Evolutionary conservation across 2,888 invertebrate genomes (phyloP), one percentile per base, ranked within the genome.

Genomic region (Macrophya alboannulata): DNA sequence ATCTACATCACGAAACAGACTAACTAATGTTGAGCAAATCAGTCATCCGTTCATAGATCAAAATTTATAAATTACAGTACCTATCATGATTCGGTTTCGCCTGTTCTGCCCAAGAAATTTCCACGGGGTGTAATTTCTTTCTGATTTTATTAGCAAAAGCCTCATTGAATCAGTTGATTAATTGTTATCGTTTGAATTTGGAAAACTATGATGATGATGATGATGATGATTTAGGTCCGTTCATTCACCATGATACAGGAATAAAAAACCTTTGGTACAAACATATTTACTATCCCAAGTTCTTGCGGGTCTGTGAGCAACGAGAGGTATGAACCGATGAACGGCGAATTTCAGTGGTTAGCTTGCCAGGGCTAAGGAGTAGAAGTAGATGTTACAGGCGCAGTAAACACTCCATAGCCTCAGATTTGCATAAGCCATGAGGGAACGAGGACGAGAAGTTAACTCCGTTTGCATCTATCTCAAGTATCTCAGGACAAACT

Each of bases 321-420:
- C 21, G 17, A 37, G 15, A 68, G 12, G 37, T 37, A 37, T 37
- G 68, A 45, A 21, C 10, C 21, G 5, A 37, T 37, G 68, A 45
- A 21, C 10, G 45, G 10, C 10, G 4, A 45, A 77, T 77, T 48
- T 51, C 31, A 37, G 51, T 51, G 51, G 37, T 51, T 77, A 43
- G 17, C 40, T 3, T 72, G 45, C 2, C 45, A 45, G 45, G 21
- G 43, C 45, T 59, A 59, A 21, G 59, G 21, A 62, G 21, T 43
- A 12, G 55, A 62, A 79, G 40, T 79, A 21, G 62, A 79, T 31
- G 79, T 79, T 48, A 79, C 79, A 31, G 43, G 6, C 59, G 84
- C 86, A 85, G 86, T 87, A 88, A 88, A 88, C 86, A 88, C 86
- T 87, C 87, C 86, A 88, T 88, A 85, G 81, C 72, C 65, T 87